Evolutionary conservation across 2,888 invertebrate species (phyloP), one percentile per base, ranked within the genome.

Genomic region (Oxycera nigricornis): DNA sequence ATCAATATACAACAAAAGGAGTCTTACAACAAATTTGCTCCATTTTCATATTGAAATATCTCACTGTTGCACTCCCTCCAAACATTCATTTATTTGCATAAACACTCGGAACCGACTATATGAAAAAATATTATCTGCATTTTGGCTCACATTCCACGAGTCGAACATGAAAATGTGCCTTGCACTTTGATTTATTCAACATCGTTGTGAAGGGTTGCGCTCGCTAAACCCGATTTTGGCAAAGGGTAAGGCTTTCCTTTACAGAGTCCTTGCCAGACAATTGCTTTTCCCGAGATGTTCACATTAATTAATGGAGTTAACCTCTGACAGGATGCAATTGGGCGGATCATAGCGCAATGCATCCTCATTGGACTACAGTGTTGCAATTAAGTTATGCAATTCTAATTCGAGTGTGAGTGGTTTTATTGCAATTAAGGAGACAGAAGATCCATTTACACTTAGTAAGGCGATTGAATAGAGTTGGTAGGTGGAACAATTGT

Each of bases 301-400:
- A 9, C 39, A 39, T 65, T 65, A 41, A 65, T 65, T 65, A 65
- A 65, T 65, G 30, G 22, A 41, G 22, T 22, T 39, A 65, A 41
- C 65, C 26, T 20, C 26, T 26, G n/a, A n/a, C 65, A 65, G 39
- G 39, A 65, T 65, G 39, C 65, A 39, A 65, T 65, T 65, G 41
- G 65, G 41, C 39, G 39, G 39, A 20, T 39, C 22, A 17, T 2
- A 14, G 22, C n/a, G 41, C 41, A 24, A 24, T 35, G 7, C 17
- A 65, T 14, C 14, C 2, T 22, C 22, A 22, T 24, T n/a, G 39
- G 11, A 2, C 14, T 14, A 24, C 17, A 11, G 24, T 65, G 7
- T 22, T 20, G 39, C 24, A 39, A 41, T 59, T 59, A 39, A 65
- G 35, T 30, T 41, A 30, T 20, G 20, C 62, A 35, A 62, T 39